Evolutionary conservation across 2,113 vertebrate genomes (phyloP).

Genomic region (Egretta garzetta): DNA sequence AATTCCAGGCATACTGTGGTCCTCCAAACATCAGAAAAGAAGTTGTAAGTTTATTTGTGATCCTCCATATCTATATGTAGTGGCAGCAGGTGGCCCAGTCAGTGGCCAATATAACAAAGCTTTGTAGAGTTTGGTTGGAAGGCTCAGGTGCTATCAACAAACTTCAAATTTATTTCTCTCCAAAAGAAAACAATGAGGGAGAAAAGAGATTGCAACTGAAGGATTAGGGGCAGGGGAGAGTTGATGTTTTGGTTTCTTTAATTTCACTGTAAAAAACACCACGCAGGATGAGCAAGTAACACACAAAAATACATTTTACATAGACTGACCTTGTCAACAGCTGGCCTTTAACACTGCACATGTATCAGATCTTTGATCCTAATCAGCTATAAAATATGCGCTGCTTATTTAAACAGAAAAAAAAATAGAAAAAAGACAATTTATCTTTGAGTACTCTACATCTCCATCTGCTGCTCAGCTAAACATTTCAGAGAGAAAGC

Average conservation of each 20-base stretch:
- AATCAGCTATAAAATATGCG: background rate
- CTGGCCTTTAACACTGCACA: background rate
- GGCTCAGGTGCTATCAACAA: background rate
- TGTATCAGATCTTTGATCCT: background rate
- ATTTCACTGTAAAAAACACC: background rate
- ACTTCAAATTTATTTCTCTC: background rate
- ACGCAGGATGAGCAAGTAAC: background rate
- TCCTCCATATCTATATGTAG: background rate
- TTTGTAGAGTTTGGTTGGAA: background rate
- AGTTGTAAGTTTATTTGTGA: background rate
- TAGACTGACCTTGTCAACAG: background rate
- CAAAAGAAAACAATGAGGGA: background rate
- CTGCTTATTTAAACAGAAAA: background rate
- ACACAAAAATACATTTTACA: background rate
- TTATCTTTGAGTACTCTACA: constrained; percentile 48
- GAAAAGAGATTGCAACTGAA: background rate
- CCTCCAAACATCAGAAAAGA: background rate
- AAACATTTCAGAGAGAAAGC: background rate
- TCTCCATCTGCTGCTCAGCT: constrained; percentile 65
- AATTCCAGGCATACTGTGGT: background rate
- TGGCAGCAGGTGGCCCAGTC: rapidly evolving
- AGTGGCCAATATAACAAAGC: background rate
- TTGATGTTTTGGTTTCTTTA: background rate
- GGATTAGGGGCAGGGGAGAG: background rate
- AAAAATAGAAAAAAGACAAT: background rate